These are phyloP conservation scores for Taeniopygia guttata DNA, from an alignment of 2,797 vertebrate species.

Conservation along the genomic window DNA sequence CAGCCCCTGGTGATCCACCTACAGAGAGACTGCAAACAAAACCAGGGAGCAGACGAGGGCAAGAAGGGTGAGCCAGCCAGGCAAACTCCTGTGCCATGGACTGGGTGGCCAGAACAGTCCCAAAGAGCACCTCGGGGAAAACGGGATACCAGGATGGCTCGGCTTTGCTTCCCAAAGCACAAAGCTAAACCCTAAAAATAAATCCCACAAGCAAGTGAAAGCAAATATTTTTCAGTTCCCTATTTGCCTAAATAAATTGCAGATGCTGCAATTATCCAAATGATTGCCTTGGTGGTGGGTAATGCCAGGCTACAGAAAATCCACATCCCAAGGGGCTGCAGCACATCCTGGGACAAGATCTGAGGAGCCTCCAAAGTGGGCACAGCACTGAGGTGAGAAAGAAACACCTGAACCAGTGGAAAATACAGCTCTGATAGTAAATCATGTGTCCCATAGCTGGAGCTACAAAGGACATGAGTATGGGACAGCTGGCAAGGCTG, in stretches of 20 bases:
- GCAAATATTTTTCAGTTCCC: neutral
- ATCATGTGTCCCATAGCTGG: neutral
- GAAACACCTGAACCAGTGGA: neutral
- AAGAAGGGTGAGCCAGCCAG: neutral
- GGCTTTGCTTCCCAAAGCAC: neutral
- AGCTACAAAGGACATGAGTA: rapidly evolving
- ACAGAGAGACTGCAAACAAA: rapidly evolving
- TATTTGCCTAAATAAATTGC: slow-evolving; percentile 16
- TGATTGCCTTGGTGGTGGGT: neutral
- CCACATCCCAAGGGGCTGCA: neutral
- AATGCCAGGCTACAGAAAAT: neutral
- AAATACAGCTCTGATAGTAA: neutral
- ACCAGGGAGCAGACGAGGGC: neutral
- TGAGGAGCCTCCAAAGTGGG: neutral
- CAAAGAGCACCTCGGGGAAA: neutral
- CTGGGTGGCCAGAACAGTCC: neutral
- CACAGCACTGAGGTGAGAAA: neutral
- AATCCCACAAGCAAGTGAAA: neutral
- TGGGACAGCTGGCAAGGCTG: neutral
- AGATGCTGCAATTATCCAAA: neutral
- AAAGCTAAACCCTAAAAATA: neutral
- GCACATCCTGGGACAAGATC: neutral
- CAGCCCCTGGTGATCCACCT: neutral
- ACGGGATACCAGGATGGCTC: neutral
- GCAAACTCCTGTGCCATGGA: rapidly evolving